These are phyloP conservation scores for Eueremaeus valkanovi DNA, from an alignment of 2,888 invertebrate species.

Conservation along the genomic window DNA sequence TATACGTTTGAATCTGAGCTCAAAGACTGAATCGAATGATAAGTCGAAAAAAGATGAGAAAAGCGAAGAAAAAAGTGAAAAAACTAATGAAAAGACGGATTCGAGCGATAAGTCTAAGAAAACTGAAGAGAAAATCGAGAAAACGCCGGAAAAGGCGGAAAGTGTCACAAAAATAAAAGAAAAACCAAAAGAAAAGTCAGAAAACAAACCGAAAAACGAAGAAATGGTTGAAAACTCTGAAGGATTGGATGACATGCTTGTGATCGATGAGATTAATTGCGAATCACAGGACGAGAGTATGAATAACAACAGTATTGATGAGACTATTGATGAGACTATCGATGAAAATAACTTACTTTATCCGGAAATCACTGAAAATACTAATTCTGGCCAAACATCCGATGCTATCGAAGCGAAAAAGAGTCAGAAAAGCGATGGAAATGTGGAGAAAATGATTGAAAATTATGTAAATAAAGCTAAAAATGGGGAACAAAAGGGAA, in stretches of 20 bases:
- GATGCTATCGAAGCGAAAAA: neutral
- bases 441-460: too few relatives aligned
- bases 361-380: neutral
- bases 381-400: neutral
- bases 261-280: neutral
- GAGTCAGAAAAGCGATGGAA: too few relatives aligned
- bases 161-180: neutral
- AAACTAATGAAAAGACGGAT: too few relatives aligned
- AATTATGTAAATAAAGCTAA: too few relatives aligned
- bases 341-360: neutral
- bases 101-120: neutral
- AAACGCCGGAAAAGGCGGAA: too few relatives aligned
- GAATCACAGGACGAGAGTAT: neutral
- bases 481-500: neutral
- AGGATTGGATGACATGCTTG: neutral
- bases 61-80: too few relatives aligned
- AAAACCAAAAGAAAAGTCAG: neutral
- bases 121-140: too few relatives aligned
- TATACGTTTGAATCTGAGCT: conserved; percentile 8
- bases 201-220: neutral
- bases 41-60: neutral
- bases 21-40: neutral
- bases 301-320: neutral
- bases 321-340: neutral
- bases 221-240: neutral